Evolutionary conservation across 2,888 invertebrate genomes (phyloP).

Genomic region (Amphiduros pacificus): DNA sequence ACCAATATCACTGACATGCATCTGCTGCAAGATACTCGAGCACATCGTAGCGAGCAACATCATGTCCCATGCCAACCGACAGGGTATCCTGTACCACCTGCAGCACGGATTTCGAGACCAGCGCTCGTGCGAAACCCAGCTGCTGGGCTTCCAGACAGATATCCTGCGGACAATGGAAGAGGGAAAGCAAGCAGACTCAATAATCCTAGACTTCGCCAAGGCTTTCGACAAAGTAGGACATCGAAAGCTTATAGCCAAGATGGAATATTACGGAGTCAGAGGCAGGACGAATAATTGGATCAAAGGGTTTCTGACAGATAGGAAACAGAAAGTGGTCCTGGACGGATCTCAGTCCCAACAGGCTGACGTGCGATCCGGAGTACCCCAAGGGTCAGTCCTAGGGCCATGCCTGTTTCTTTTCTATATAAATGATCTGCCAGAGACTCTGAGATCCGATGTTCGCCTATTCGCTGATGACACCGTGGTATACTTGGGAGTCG

Average conservation of each 20-base stretch:
- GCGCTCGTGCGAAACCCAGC: constrained; percentile 30
- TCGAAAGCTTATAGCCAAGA: constrained; percentile 19
- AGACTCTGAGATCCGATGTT: constrained; percentile 5
- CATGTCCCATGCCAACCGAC: constrained; percentile 18
- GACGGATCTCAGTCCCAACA: constrained; percentile 17
- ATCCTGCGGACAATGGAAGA: constrained; percentile 15
- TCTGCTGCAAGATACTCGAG: constrained; percentile 30
- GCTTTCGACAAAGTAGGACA: constrained; percentile 27
- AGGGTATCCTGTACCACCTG: constrained; percentile 25
- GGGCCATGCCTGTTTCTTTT: constrained; percentile 30
- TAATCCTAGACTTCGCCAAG: constrained; percentile 29
- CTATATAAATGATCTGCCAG: constrained; percentile 32
- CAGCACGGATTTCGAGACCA: constrained; percentile 32
- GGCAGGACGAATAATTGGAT: constrained; percentile 21
- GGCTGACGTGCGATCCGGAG: constrained; percentile 26
- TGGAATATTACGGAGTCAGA: constrained; percentile 19
- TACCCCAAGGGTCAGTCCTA: constrained; percentile 29
- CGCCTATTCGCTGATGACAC: constrained; percentile 31
- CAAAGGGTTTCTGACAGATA: constrained; percentile 19
- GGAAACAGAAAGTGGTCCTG: constrained; percentile 21
- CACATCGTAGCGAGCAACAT: constrained; percentile 26
- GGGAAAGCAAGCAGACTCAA: constrained; percentile 24
- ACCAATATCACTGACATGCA: constrained; percentile 28
- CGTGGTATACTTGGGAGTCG: constrained; percentile 23
- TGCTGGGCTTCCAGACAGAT: constrained; percentile 17